Percentiles rank a stretch among this genome's conserved stretches.
These are phyloP conservation scores for Eidolon dupreanum DNA, from an alignment of 2,797 vertebrate species.

Conservation along the genomic window DNA sequence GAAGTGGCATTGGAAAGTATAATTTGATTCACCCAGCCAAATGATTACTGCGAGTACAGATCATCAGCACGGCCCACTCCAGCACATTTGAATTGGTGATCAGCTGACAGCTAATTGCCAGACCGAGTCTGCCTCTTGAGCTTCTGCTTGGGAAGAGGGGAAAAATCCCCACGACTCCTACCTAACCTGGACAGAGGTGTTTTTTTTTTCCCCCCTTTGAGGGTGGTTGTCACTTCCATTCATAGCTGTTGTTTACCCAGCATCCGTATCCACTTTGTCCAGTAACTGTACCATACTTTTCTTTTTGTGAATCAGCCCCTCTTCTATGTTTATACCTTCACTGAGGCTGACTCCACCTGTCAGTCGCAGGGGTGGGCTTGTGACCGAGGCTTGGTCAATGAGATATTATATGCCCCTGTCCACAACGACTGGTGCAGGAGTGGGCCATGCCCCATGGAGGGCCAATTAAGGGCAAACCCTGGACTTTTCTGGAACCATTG, in stretches of 20 bases:
- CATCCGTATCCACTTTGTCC: background rate
- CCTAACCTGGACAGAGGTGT: background rate
- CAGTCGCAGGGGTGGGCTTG: background rate
- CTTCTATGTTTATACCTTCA: background rate
- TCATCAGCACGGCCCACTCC: constrained; percentile 68
- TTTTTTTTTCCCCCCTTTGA: constrained; percentile 1
- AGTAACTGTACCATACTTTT: background rate
- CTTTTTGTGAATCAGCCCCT: background rate
- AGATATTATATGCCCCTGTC: background rate
- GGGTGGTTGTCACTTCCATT: background rate
- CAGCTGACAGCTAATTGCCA: constrained; percentile 75
- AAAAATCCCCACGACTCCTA: background rate
- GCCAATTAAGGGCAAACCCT: background rate
- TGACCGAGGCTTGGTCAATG: background rate
- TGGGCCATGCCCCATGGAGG: background rate
- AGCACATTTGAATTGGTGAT: constrained; percentile 77
- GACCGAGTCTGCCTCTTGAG: constrained; percentile 61
- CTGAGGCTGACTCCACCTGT: background rate
- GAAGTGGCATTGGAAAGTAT: constrained; percentile 61
- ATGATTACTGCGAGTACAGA: constrained; percentile 53
- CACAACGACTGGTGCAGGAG: background rate
- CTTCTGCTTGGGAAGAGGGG: constrained; percentile 53
- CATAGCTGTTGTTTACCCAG: background rate
- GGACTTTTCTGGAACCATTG: background rate
- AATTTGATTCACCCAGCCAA: constrained; percentile 70